phyloP scores from a whole-genome alignment of 1,140 invertebrate genomes.

The Pogonognathellus flavescens region DNA sequence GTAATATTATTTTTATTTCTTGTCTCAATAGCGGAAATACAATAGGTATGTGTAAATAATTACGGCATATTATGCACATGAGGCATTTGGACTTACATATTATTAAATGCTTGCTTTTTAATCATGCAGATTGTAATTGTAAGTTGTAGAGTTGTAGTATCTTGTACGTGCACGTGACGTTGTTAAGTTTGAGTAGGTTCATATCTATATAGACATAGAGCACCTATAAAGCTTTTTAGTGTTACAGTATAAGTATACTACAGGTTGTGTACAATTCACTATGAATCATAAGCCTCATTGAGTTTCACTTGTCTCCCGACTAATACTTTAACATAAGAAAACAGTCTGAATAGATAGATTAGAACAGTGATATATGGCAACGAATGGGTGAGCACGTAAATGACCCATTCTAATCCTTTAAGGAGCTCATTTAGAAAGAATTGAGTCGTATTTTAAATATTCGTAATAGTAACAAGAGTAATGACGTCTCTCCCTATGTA shows the following conservation, averaged over 20 bases:
- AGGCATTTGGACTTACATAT: background rate
- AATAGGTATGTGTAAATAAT: constrained; percentile 3
- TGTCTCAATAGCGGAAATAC: constrained; percentile 15
- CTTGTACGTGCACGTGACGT: background rate
- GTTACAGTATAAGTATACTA: background rate
- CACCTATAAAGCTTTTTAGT: background rate
- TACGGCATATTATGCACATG: background rate
- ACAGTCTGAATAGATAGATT: constrained; percentile 27
- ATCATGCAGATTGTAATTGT: background rate
- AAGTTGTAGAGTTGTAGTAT: too few species aligned
- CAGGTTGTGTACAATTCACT: constrained; percentile 12
- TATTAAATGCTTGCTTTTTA: background rate
- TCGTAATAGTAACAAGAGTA: background rate
- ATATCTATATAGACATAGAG: background rate
- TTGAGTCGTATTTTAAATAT: constrained; percentile 48
- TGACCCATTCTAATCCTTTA: constrained; percentile 41
- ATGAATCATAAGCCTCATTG: constrained; percentile 60
- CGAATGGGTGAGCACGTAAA: constrained; percentile 22
- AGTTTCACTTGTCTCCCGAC: constrained; percentile 58
- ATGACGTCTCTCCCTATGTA: background rate
- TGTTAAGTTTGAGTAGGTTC: background rate
- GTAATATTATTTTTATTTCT: too few species aligned
- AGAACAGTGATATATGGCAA: background rate
- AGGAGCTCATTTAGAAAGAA: constrained; percentile 32
- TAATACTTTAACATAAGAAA: background rate